Conservation (phyloP, 2,888 invertebrate species). For the Eupelmus urozonus region DNA sequence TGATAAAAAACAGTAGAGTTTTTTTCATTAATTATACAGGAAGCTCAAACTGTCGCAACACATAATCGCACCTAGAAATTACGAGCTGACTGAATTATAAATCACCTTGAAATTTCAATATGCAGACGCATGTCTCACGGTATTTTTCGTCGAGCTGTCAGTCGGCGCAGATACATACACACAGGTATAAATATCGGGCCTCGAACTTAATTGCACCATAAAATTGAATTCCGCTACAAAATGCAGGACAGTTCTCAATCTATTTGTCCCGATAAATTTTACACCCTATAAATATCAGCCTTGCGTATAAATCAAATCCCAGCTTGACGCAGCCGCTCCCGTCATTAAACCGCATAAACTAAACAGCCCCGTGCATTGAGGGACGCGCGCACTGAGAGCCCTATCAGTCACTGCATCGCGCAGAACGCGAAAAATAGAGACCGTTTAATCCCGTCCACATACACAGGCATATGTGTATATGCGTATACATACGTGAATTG, state of each 20-base stretch:
- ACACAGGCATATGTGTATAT: not conserved
- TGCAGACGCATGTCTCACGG: not conserved
- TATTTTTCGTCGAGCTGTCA: not conserved
- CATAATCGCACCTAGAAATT: no score
- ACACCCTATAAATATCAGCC: conserved; percentile 9
- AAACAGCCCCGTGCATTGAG: not conserved
- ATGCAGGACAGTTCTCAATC: not conserved
- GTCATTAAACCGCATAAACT: conserved; percentile 1
- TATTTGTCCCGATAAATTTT: conserved; percentile 24
- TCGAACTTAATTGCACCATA: not conserved
- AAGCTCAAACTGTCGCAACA: no score
- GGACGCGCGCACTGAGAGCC: no score
- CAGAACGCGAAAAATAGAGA: conserved; percentile 11
- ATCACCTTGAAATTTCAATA: no score
- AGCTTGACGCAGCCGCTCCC: no score
- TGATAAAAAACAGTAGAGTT: no score
- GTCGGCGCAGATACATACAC: no score
- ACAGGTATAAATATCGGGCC: not conserved
- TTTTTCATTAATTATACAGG: no score
- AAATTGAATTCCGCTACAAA: conserved; percentile 15
- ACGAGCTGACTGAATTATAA: no score
- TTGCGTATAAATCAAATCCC: conserved; percentile 20
- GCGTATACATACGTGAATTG: not conserved
- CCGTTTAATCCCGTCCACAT: not conserved
- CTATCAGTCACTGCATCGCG: not conserved